phyloP scores from a whole-genome alignment of 2,888 invertebrate species.

The Arctia plantaginis region DNA sequence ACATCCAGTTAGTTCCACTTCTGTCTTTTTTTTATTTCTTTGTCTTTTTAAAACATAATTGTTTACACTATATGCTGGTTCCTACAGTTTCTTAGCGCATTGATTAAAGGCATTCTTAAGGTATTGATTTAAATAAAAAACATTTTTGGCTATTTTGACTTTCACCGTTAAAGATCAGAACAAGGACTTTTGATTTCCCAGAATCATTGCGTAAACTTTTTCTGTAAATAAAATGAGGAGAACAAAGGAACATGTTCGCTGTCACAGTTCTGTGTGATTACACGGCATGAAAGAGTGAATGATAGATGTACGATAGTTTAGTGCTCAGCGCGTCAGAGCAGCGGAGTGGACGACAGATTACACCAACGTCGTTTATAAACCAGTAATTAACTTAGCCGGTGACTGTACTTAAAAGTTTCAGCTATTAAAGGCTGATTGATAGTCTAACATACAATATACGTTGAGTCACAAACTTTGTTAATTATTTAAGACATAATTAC shows the following conservation, averaged over 20 bases:
- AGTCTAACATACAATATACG: not conserved
- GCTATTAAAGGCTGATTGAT: not conserved
- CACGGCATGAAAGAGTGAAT: slow-evolving; percentile 8
- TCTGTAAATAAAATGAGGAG: not conserved
- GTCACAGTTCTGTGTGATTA: slow-evolving; percentile 9
- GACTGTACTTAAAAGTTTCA: not conserved
- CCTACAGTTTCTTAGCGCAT: no score
- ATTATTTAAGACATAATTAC: not conserved
- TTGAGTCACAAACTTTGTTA: not conserved
- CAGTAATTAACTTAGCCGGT: not conserved
- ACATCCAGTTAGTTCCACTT: no score
- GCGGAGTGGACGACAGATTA: slow-evolving; percentile 9
- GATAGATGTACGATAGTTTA: slow-evolving; percentile 6
- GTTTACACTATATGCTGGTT: no score
- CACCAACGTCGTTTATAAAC: not conserved
- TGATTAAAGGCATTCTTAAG: no score
- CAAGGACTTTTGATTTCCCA: not conserved
- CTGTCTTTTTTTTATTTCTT: no score
- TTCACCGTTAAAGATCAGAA: no score
- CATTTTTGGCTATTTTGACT: no score
- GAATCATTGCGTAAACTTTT: not conserved
- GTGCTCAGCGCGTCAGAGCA: not conserved
- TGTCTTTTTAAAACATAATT: no score
- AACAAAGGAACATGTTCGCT: not conserved
- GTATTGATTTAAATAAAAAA: no score